Evolutionary conservation across 2,888 invertebrate species (phyloP).

Genomic region (Patella ulyssiponensis): DNA sequence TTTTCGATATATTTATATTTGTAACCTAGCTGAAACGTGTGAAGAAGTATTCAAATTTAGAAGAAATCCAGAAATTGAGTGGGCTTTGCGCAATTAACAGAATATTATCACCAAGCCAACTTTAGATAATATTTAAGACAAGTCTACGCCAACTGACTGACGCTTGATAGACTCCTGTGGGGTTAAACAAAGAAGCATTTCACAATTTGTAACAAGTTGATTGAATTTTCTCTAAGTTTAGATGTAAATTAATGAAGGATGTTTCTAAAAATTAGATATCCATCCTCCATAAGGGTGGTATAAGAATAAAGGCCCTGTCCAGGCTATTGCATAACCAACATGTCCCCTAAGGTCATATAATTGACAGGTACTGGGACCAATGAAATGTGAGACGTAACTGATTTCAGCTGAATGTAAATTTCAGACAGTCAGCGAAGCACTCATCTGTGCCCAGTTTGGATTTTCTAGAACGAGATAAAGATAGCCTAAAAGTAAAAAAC

Average conservation of each 20-base stretch:
- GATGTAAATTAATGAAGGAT: background rate
- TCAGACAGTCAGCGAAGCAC: background rate
- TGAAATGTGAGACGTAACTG: slow-evolving; percentile 5
- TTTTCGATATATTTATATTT: no score
- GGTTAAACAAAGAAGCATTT: no score
- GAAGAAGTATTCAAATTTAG: no score
- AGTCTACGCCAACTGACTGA: no score
- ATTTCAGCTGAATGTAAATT: slow-evolving; percentile 1
- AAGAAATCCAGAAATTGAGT: no score
- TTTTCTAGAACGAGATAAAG: background rate
- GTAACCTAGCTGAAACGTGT: no score
- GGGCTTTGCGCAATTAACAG: no score
- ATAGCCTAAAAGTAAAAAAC: no score
- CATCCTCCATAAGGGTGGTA: background rate
- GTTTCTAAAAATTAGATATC: background rate
- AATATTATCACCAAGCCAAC: no score
- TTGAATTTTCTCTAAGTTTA: background rate
- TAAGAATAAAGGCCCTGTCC: background rate
- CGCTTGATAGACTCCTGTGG: no score
- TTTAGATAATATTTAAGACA: no score
- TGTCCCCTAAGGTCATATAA: slow-evolving; percentile 11
- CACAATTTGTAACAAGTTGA: no score
- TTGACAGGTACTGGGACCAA: slow-evolving; percentile 12
- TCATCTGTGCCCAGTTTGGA: background rate
- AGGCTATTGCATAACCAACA: background rate